Evolutionary conservation across 2,797 vertebrate species (phyloP).

Genomic region (Lacerta viridis): DNA sequence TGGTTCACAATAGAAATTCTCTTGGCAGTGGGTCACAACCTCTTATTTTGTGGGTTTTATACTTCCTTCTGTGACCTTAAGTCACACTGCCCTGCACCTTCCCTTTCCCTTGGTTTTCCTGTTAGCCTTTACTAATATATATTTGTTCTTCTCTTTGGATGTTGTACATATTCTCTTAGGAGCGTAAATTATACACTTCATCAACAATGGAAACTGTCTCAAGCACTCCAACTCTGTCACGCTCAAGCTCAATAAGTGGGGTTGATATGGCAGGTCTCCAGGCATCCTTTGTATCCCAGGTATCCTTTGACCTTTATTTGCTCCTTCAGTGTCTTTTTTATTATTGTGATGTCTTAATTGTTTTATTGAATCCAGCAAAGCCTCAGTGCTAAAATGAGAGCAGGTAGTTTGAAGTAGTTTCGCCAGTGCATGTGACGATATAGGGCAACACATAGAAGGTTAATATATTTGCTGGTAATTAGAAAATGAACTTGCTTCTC

Average conservation of each 20-base stretch:
- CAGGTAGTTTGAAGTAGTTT: not conserved
- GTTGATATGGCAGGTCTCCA: constrained; percentile 89
- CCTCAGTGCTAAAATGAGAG: constrained; percentile 2
- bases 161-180: constrained; percentile 77
- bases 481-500: not conserved
- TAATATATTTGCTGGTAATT: not conserved
- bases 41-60: not conserved
- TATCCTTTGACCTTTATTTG: constrained; percentile 57
- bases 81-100: not conserved
- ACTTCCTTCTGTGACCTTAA: not conserved
- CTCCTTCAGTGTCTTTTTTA: not conserved
- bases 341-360: fast-evolving
- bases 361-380: not conserved
- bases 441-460: too few species aligned
- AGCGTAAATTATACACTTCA: constrained; percentile 84
- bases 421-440: fast-evolving
- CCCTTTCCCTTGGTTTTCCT: not conserved
- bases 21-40: not conserved
- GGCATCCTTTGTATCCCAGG: constrained; percentile 89
- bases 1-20: too few species aligned
- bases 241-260: constrained; percentile 96
- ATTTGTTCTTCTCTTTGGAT: too few species aligned
- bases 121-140: not conserved
- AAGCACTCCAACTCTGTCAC: constrained; percentile 92
- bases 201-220: constrained; percentile 84